Evolutionary conservation across 2,797 vertebrate genomes (phyloP), one percentile per base, ranked within the genome.

Genomic region (Dermochelys coriacea): DNA sequence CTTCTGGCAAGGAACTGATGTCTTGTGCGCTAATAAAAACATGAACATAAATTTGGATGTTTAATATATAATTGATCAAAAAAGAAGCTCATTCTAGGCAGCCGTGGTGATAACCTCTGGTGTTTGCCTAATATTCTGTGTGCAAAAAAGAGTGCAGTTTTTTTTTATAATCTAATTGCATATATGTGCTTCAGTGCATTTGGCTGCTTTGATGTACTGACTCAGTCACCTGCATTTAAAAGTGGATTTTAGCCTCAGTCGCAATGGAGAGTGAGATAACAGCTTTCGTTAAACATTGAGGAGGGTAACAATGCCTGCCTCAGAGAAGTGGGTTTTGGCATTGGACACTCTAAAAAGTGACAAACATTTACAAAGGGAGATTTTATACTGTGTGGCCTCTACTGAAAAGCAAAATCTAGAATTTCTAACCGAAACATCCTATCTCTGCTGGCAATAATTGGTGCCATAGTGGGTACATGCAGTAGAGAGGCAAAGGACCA

Each of bases 71-170:
- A n/a, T n/a, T 64, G 34, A n/a, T 64, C 1, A 19, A n/a, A 82
- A 84, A 51, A 55, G 15, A 71, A 51, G 37, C 82, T 80, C 57
- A 80, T 84, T 90, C 84, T 64, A 85, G 52, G 8, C 87, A 29
- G 5, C 4, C 0, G 12, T 16, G 78, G 21, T 82, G 31, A 47
- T 49, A 94, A 52, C 6, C 47, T 29, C 87, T 55, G 54, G 71
- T 51, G 64, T 96, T 90, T 97, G 59, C 83, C 57, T 79, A 41
- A 82, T 82, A 80, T 61, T 90, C 54, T 77, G 29, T 61, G 71
- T 64, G 61, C 34, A n/a, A 64, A 61, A 61, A 64, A 64, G 29
- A 57, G 12, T 64, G 16, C 16, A 19, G 16, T 9, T n/a, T 18
- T 55, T 55, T 29, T 64, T n/a, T 19, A 19, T 18, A 64, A 34